Conservation (phyloP, 2,888 invertebrate species). For the Andrena marginata region DNA sequence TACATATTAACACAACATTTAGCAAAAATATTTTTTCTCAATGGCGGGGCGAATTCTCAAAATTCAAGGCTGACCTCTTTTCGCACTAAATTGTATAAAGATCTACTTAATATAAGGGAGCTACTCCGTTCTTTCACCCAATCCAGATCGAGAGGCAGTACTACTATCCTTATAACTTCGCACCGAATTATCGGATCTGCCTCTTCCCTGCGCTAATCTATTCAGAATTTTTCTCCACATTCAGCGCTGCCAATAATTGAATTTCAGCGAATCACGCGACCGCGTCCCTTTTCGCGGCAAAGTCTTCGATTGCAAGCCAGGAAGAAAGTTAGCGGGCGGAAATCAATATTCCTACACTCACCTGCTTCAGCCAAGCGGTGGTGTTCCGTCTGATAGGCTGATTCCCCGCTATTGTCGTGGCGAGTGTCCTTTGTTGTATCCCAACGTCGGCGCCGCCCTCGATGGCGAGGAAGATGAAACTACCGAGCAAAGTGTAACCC, state of each 20-base stretch:
- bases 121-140: not conserved
- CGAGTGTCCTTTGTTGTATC: constrained; percentile 86
- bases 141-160: not conserved
- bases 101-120: not conserved
- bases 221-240: not conserved
- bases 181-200: not conserved
- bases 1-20: too few relatives aligned
- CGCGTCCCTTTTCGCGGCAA: not conserved
- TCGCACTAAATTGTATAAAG: too few relatives aligned
- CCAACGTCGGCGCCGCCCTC: constrained; percentile 89
- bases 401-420: constrained; percentile 85
- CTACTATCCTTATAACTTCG: not conserved
- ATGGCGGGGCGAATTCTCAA: too few relatives aligned
- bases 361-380: constrained; percentile 83
- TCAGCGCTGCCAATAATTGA: not conserved
- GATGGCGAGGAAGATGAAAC: constrained; percentile 94
- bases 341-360: constrained; percentile 73
- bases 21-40: too few relatives aligned
- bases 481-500: constrained; percentile 92
- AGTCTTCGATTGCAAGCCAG: not conserved
- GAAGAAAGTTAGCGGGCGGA: constrained; percentile 56
- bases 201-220: not conserved
- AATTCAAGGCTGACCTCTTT: too few relatives aligned
- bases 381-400: constrained; percentile 79
- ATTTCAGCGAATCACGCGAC: not conserved